These are phyloP conservation scores for Chymomyza fuscimana DNA, from an alignment of 2,888 invertebrate species.

Conservation along the genomic window DNA sequence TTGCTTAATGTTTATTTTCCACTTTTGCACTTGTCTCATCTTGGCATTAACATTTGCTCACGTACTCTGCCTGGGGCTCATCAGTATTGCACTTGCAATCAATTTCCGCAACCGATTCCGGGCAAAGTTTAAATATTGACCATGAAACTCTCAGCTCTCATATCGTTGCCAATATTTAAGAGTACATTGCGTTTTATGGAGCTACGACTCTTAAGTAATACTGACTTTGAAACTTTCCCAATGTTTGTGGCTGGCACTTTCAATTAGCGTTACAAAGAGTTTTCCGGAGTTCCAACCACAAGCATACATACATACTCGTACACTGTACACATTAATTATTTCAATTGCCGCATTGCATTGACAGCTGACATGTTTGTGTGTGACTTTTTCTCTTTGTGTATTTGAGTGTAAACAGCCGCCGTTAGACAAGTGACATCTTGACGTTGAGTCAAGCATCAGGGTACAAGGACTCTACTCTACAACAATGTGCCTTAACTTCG, in stretches of 20 bases:
- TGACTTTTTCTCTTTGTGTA: constrained; percentile 6
- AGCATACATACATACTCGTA: neutral
- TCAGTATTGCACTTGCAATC: neutral
- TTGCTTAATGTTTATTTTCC: neutral
- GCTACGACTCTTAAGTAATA: neutral
- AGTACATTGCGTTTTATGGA: neutral
- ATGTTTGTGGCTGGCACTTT: constrained; percentile 17
- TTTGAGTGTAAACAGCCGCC: constrained; percentile 1
- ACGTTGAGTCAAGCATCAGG: constrained; percentile 13
- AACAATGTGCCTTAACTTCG: constrained; percentile 32
- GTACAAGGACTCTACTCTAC: constrained; percentile 10
- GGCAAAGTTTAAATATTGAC: constrained; percentile 47
- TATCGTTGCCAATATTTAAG: constrained; percentile 44
- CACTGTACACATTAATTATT: constrained; percentile 33
- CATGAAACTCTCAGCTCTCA: constrained; percentile 20
- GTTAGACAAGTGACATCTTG: constrained; percentile 27
- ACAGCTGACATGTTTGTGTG: constrained; percentile 7
- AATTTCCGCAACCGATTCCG: neutral
- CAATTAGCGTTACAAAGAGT: constrained; percentile 34
- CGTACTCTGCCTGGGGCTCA: neutral
- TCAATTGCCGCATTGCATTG: constrained; percentile 26
- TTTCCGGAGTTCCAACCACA: neutral
- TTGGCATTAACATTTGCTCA: constrained; percentile 13
- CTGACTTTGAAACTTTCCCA: neutral
- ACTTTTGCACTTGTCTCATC: neutral